Base-by-base conservation (phyloP, 2,797 vertebrate genomes). In the Gila robusta region DNA sequence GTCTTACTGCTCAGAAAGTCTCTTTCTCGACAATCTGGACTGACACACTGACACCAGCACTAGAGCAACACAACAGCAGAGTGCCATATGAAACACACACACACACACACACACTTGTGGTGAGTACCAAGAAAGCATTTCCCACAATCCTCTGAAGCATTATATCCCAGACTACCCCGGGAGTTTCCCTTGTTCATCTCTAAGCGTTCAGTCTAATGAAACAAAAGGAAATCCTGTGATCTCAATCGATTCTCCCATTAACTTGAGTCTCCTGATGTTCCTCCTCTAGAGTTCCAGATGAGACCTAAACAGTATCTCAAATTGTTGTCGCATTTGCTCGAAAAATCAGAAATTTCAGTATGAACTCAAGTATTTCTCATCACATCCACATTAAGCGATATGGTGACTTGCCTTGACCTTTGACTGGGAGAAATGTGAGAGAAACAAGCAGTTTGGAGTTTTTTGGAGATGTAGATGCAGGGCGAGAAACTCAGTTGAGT, bases 111-210 rank as follows among this genome's bases (percentile, higher is more conserved):
- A 52, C 23, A 11, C 23, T 41, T 26, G 2, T 19, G 37, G 62
- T 5, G n/a, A 79, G 23, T 9, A 59, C 2, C 54, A 17, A 19
- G 12, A 66, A 41, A 79, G 59, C 59, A n/a, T 83, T 89, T 76
- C 77, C 66, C 71, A 86, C 83, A 86, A 81, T 86, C 78, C 84
- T 64, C 77, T 54, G 62, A 67, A 62, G 76, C 62, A 77, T 87
- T 19, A 12, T 70, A 54, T 78, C 74, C 37, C 83, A 83, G 80
- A 77, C 80, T 83, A 39, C 77, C 77, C 23, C 16, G 10, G 41
- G 73, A 79, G 69, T 66, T 17, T 62, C 8, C 44, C 10, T 54
- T 76, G n/a, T 74, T 79, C 59, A 74, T 72, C 44, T 86, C 7
- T 78, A 84, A 59, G 49, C 19, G n/a, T 37, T 47, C 66, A 28